phyloP scores from a whole-genome alignment of 2,888 invertebrate species.

The Drosophila gaucha region DNA sequence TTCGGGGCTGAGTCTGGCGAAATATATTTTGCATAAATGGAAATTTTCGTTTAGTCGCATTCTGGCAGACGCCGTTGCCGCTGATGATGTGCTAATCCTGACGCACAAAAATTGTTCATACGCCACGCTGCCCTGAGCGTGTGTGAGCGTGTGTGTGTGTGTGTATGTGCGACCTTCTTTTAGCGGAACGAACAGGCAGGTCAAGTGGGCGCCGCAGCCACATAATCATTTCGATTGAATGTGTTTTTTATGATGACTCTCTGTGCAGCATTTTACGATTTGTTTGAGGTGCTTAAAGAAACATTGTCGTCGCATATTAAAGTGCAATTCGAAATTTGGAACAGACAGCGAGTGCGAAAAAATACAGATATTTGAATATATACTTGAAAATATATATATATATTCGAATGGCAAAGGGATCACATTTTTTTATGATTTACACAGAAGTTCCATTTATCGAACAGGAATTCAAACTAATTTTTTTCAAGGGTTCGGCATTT shows the following conservation, averaged over 20 bases:
- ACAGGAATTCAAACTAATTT: too few species aligned
- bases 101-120: slow-evolving; percentile 41
- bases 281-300: slow-evolving; percentile 20
- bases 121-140: slow-evolving; percentile 23
- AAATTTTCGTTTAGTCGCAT: slow-evolving; percentile 29
- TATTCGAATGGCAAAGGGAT: too few species aligned
- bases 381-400: too few species aligned
- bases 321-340: not conserved
- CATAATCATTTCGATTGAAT: slow-evolving; percentile 46
- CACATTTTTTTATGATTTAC: too few species aligned
- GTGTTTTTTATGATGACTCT: slow-evolving; percentile 43
- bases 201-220: slow-evolving; percentile 13
- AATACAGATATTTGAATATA: too few species aligned
- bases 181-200: not conserved
- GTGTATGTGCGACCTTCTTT: not conserved
- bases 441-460: too few species aligned
- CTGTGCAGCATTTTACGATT: slow-evolving; percentile 32
- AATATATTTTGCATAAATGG: slow-evolving; percentile 53
- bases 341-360: too few species aligned
- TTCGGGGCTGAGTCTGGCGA: not conserved
- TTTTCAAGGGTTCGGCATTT: too few species aligned
- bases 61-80: slow-evolving; percentile 21
- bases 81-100: slow-evolving; percentile 72
- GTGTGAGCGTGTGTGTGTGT: not conserved
- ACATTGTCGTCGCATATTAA: slow-evolving; percentile 5